Percentiles rank a stretch among this genome's conserved stretches.
Conservation (phyloP, 2,888 invertebrate species). For the Nesidiocoris tenuis region DNA sequence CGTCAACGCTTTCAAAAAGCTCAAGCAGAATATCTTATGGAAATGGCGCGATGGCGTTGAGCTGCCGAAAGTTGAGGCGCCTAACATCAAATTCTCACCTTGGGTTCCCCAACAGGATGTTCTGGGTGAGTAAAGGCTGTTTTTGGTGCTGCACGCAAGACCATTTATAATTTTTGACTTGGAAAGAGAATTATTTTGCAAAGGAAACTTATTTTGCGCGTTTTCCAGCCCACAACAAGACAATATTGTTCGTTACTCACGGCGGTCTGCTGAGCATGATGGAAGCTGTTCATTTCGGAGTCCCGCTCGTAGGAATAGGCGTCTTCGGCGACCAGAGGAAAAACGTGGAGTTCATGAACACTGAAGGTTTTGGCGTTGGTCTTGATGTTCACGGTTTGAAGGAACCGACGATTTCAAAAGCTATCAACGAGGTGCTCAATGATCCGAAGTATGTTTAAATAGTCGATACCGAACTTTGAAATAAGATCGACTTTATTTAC, state of each 20-base stretch:
- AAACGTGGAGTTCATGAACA: constrained; percentile 40
- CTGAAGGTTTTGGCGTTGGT: constrained; percentile 41
- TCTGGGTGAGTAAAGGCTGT: constrained; percentile 39
- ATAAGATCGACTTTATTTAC: neutral
- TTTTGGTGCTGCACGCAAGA: no score
- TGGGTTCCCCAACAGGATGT: constrained; percentile 47
- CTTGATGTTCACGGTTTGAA: constrained; percentile 41
- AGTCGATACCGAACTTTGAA: neutral
- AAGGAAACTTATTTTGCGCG: no score
- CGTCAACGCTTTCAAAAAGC: constrained; percentile 58
- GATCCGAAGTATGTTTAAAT: constrained; percentile 38
- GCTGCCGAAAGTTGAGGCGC: constrained; percentile 58
- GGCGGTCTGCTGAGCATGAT: constrained; percentile 47
- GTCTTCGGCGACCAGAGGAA: constrained; percentile 48
- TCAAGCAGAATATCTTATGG: constrained; percentile 80
- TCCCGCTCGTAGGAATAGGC: constrained; percentile 47
- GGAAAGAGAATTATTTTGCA: no score
- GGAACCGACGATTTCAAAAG: constrained; percentile 28
- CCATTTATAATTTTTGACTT: no score
- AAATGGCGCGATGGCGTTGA: constrained; percentile 70
- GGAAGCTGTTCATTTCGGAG: constrained; percentile 47
- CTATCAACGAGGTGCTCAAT: constrained; percentile 40
- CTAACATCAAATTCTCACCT: constrained; percentile 64
- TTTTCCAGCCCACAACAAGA: constrained; percentile 48
- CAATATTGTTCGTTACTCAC: constrained; percentile 47